phyloP scores from a whole-genome alignment of 2,888 invertebrate species.

The Orgyia antiqua region DNA sequence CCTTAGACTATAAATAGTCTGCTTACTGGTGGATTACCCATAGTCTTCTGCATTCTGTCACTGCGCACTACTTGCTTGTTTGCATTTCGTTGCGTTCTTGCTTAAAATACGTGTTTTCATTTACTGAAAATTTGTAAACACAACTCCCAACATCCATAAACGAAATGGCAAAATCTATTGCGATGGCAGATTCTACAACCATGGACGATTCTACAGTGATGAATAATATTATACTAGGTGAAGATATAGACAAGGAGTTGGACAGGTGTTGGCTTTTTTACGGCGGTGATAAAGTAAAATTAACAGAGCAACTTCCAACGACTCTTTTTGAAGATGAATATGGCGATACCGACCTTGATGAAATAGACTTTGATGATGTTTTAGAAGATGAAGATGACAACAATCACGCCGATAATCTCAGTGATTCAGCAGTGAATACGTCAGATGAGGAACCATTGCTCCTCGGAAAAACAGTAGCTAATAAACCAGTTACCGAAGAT shows the following conservation, averaged over 20 bases:
- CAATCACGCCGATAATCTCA: constrained; percentile 60
- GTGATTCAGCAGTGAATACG: constrained; percentile 55
- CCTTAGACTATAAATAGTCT: too few relatives aligned
- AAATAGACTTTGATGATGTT: constrained; percentile 74
- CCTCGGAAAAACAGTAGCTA: constrained; percentile 38
- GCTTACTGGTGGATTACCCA: too few relatives aligned
- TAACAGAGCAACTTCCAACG: constrained; percentile 85
- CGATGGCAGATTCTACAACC: too few relatives aligned
- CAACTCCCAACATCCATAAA: too few relatives aligned
- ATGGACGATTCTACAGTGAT: constrained; percentile 48
- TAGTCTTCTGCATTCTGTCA: too few relatives aligned
- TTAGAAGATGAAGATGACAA: constrained; percentile 77
- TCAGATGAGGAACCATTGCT: constrained; percentile 61
- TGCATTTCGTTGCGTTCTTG: too few relatives aligned
- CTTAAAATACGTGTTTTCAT: too few relatives aligned
- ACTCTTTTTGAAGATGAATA: constrained; percentile 70
- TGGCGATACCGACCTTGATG: constrained; percentile 58
- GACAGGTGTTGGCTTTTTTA: constrained; percentile 86
- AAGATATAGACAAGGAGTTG: constrained; percentile 89
- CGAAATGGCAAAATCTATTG: too few relatives aligned
- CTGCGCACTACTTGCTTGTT: too few relatives aligned
- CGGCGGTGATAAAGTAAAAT: constrained; percentile 89
- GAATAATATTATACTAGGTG: constrained; percentile 80
- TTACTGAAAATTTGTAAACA: too few relatives aligned
- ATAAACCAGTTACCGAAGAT: constrained; percentile 32